Base-by-base conservation (phyloP, 1,140 invertebrate species). In the Kradibia gibbosae region DNA sequence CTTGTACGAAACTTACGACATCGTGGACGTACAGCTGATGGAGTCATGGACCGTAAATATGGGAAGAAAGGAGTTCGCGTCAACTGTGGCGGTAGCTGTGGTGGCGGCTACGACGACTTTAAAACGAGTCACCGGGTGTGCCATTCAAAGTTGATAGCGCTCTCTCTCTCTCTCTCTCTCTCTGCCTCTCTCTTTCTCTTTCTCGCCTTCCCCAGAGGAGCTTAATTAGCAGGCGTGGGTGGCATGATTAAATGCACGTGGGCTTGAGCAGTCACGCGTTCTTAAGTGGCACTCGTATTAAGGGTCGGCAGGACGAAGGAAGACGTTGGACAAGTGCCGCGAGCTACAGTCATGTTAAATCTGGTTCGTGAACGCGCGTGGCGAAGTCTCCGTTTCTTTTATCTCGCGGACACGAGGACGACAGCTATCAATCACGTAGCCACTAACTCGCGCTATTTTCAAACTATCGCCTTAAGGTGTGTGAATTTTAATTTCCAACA, bases 261-360 rank as follows among this genome's bases (percentile, higher is more conserved):
- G 50, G 77, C 70, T 45, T 71, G 50, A 72, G 48, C 77, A 79
- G 77, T 72, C 77, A 79, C 77, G 67, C 77, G 42, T 57, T 28
- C 31, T 48, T 36, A n/a, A n/a, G 45, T 17, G 53, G 15, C 62
- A 13, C 48, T 17, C 45, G 13, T 17, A 34, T 67, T 28, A 71
- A 71, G 34, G 62, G 36, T 36, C 62, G 25, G 17, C 60, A 13
- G 60, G 62, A 67, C 5, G 31, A 67, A 17, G 13, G 17, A 67
- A 34, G 36, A 67, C 31, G 62, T 39, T 67, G 31, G 62, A 67
- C 17, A 39, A 39, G 15, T 22, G 25, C 28, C 17, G 15, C 11
- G 22, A 28, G 48, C 70, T 4, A 39, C 28, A 4, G 7, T 25
- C 28, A 70, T 50, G 77, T 78, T 71, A 78, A 71, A 67, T 78